Conservation (phyloP, 2,113 vertebrate genomes). For the Orycteropus afer region DNA sequence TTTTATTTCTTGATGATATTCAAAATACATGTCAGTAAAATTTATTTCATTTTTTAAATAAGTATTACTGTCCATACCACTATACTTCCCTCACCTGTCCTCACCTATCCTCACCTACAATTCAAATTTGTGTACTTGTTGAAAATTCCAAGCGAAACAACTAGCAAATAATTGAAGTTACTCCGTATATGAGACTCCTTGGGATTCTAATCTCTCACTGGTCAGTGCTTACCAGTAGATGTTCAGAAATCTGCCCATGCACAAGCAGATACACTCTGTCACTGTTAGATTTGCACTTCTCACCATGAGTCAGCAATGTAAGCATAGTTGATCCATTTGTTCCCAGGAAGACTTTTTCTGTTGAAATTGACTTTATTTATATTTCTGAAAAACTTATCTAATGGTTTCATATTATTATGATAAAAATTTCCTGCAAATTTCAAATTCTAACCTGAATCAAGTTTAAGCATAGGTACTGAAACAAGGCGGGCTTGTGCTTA, state of each 20-base stretch:
- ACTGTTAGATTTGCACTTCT: neutral
- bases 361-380: neutral
- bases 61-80: neutral
- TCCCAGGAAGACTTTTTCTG: neutral
- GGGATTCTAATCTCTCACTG: neutral
- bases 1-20: neutral
- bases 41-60: neutral
- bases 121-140: neutral
- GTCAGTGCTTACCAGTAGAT: neutral
- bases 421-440: neutral
- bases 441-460: neutral
- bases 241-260: neutral
- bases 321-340: neutral
- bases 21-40: neutral
- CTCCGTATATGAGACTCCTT: neutral
- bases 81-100: neutral
- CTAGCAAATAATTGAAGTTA: neutral
- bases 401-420: neutral
- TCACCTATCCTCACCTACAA: neutral
- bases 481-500: no score
- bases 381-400: constrained; percentile 6
- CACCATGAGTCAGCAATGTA: neutral
- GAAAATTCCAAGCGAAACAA: neutral
- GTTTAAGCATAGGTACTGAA: no score
- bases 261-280: neutral